A percentile compares a stretch with the other conserved stretches of the same genome.
Conservation (phyloP, 2,797 vertebrate species). For the Dicrostonyx torquatus region DNA sequence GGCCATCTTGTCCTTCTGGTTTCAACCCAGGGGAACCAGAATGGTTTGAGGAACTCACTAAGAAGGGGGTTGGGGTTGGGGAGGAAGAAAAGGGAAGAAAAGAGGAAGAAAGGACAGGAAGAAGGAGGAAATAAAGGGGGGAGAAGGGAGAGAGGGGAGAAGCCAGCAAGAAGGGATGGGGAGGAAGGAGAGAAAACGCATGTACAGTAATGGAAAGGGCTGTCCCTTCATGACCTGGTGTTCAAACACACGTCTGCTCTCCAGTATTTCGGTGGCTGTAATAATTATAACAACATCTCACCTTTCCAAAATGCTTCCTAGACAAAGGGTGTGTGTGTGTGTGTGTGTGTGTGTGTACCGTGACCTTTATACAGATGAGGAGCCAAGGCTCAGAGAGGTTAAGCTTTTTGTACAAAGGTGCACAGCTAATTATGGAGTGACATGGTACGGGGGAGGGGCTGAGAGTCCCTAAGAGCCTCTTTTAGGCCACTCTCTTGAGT, state of each 20-base stretch:
- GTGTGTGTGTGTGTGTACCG: neutral
- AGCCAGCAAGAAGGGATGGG: too few relatives aligned
- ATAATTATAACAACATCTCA: neutral
- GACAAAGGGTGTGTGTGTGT: neutral
- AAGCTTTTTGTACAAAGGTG: constrained; percentile 4
- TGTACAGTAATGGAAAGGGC: neutral
- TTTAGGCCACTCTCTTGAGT: neutral
- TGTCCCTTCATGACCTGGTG: neutral
- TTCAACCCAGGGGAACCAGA: neutral
- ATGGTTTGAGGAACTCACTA: neutral
- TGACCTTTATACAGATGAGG: neutral
- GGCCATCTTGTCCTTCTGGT: neutral
- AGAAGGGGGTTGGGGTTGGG: neutral
- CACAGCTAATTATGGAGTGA: neutral
- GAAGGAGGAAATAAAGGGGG: neutral
- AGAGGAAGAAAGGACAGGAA: neutral
- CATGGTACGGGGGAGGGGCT: neutral
- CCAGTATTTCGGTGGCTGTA: neutral
- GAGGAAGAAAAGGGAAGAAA: neutral
- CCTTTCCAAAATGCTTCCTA: neutral
- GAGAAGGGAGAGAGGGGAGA: neutral
- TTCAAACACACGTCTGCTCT: neutral
- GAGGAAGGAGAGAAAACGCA: neutral
- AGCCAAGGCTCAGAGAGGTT: neutral
- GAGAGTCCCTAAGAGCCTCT: neutral